These are phyloP conservation scores for Crocodylus rhombifer DNA, from an alignment of 2,797 vertebrate species.

Conservation along the genomic window DNA sequence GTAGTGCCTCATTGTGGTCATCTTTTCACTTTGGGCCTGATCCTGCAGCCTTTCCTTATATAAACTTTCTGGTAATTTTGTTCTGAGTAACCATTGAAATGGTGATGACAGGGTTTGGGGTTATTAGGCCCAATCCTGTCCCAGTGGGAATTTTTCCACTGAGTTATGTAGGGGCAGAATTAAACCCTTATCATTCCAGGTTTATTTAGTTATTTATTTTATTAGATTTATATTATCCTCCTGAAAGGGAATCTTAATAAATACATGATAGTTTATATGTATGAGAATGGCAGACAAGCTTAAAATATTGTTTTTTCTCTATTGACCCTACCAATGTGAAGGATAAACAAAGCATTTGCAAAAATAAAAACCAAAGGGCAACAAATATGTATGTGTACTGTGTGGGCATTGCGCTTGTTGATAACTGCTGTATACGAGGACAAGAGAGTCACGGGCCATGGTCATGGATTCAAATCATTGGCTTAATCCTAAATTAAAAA, in stretches of 20 bases:
- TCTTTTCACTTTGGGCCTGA: slow-evolving; percentile 27
- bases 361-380: background rate
- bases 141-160: slow-evolving; percentile 33
- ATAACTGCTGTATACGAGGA: background rate
- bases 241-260: slow-evolving; percentile 15
- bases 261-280: slow-evolving; percentile 19
- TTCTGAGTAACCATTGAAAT: background rate
- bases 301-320: slow-evolving; percentile 74
- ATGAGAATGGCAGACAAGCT: slow-evolving; percentile 73
- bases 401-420: slow-evolving; percentile 7
- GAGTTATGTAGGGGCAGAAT: slow-evolving; percentile 31
- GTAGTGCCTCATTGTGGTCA: slow-evolving; percentile 43
- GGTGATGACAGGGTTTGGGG: background rate
- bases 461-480: background rate
- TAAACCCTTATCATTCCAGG: slow-evolving; percentile 60
- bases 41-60: background rate
- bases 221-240: slow-evolving; percentile 16
- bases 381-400: background rate
- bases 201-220: slow-evolving; percentile 9
- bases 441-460: background rate
- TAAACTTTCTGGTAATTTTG: slow-evolving; percentile 22
- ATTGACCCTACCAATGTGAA: slow-evolving; percentile 52
- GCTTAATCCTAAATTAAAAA: background rate
- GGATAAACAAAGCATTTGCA: slow-evolving; percentile 35
- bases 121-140: background rate